Percentiles rank a stretch among this genome's conserved stretches.
Evolutionary conservation across 2,113 vertebrate genomes (phyloP).

Genomic region (Epinephelus cyanopodus): DNA sequence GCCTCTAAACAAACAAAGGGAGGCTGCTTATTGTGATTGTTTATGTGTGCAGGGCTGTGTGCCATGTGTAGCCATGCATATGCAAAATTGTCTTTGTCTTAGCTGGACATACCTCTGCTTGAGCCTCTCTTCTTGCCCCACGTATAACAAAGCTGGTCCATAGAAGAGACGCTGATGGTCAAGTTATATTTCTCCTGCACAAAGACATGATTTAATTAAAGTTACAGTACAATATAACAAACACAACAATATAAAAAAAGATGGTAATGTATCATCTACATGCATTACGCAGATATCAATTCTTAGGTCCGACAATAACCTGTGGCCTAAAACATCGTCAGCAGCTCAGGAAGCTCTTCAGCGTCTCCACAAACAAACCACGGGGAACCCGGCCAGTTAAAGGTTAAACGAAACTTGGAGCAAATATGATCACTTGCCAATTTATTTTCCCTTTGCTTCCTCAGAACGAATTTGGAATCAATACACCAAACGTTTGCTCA

Average conservation of each 20-base stretch:
- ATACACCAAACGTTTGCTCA: conserved; percentile 10
- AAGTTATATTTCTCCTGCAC: conserved; percentile 68
- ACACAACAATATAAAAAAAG: not conserved
- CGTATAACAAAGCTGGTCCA: conserved; percentile 63
- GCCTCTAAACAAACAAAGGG: conserved; percentile 71
- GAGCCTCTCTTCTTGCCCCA: conserved; percentile 66
- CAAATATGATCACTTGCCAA: conserved; percentile 40
- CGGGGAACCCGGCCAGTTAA: conserved; percentile 3
- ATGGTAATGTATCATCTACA: not conserved
- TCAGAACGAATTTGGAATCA: conserved; percentile 26
- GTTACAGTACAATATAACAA: not conserved
- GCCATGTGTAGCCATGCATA: conserved; percentile 8
- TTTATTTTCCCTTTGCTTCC: conserved; percentile 44
- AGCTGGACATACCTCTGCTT: conserved; percentile 70
- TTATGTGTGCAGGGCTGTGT: conserved; percentile 18
- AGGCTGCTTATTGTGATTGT: conserved; percentile 41
- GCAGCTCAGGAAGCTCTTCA: conserved; percentile 50
- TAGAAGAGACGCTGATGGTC: conserved; percentile 75
- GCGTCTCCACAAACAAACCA: conserved; percentile 50
- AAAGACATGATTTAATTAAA: conserved; percentile 23
- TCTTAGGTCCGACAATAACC: conserved; percentile 13
- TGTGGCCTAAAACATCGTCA: conserved; percentile 21
- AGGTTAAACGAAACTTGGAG: conserved; percentile 57
- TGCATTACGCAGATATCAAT: not conserved
- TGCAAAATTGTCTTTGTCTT: conserved; percentile 3